A percentile compares a stretch with the other conserved stretches of the same genome.
These are phyloP conservation scores for Drosophila siamana DNA, from an alignment of 2,888 invertebrate genomes.

Conservation along the genomic window DNA sequence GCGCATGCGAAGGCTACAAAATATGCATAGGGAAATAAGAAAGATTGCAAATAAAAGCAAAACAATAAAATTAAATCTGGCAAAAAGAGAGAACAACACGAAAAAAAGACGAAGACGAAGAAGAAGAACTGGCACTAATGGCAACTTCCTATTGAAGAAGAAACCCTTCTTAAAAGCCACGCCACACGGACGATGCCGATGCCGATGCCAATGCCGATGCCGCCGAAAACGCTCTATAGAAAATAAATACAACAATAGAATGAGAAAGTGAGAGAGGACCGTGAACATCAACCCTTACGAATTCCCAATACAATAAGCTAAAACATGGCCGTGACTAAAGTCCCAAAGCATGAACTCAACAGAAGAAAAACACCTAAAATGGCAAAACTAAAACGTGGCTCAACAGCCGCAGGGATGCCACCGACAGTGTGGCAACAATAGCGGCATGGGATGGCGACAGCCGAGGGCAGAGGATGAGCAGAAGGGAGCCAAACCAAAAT, in stretches of 20 bases:
- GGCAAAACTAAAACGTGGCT: slow-evolving; percentile 74
- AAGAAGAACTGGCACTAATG: slow-evolving; percentile 71
- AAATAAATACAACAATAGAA: slow-evolving; percentile 70
- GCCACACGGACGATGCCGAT: no score
- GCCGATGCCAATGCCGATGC: no score
- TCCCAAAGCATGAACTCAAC: slow-evolving; percentile 61
- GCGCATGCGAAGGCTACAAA: not conserved
- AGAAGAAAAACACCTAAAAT: slow-evolving; percentile 64
- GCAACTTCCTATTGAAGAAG: slow-evolving; percentile 49
- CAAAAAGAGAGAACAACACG: slow-evolving; percentile 43
- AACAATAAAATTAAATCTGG: slow-evolving; percentile 83
- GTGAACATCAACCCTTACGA: slow-evolving; percentile 47
- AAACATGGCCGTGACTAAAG: slow-evolving; percentile 60
- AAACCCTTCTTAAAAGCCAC: slow-evolving; percentile 34
- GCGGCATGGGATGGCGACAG: slow-evolving; percentile 8
- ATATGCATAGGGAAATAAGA: slow-evolving; percentile 37
- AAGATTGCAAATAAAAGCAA: slow-evolving; percentile 64
- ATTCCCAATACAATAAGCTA: slow-evolving; percentile 77
- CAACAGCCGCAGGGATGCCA: slow-evolving; percentile 57
- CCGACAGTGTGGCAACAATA: slow-evolving; percentile 57
- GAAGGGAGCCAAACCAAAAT: slow-evolving; percentile 54
- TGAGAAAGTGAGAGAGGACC: not conserved
- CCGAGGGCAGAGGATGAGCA: slow-evolving; percentile 8
- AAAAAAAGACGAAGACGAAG: no score
- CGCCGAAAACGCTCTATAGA: slow-evolving; percentile 57